Conservation (phyloP, 2,113 vertebrate genomes). For the Pagrus major region DNA sequence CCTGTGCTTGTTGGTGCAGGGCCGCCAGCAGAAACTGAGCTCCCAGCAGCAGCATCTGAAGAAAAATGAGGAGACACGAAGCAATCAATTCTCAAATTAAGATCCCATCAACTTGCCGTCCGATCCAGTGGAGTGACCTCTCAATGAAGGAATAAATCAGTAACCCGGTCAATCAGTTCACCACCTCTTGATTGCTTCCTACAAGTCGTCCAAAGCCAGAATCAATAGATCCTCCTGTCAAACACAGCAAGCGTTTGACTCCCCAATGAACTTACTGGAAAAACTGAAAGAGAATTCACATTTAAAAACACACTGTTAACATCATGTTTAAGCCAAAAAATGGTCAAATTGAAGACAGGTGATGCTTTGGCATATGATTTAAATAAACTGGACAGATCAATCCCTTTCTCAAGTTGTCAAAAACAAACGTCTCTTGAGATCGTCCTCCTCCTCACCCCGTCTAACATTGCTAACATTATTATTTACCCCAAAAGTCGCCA, state of each 20-base stretch:
- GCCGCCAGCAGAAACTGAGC: neutral
- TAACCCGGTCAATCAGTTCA: slow-evolving; percentile 52
- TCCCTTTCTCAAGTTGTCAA: too few species aligned
- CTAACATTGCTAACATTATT: too few species aligned
- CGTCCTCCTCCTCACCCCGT: too few species aligned
- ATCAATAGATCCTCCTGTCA: slow-evolving; percentile 37
- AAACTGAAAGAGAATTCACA: neutral
- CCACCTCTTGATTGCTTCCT: slow-evolving; percentile 60
- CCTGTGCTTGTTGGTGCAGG: neutral
- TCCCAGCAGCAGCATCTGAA: neutral
- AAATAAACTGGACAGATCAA: too few species aligned
- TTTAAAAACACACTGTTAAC: neutral
- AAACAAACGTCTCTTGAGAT: too few species aligned
- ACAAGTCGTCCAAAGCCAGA: slow-evolving; percentile 34
- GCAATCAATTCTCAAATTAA: slow-evolving; percentile 61
- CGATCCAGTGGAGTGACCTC: slow-evolving; percentile 39
- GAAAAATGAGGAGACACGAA: slow-evolving; percentile 9
- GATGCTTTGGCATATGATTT: neutral
- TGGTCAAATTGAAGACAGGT: too few species aligned
- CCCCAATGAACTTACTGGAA: neutral
- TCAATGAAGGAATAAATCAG: slow-evolving; percentile 57
- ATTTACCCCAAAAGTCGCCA: too few species aligned
- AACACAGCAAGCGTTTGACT: slow-evolving; percentile 4
- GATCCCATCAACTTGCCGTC: slow-evolving; percentile 39
- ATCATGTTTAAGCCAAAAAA: neutral